A percentile compares a stretch with the other conserved stretches of the same genome.
phyloP scores from a whole-genome alignment of 2,113 vertebrate species.

The Fregata magnificens region DNA sequence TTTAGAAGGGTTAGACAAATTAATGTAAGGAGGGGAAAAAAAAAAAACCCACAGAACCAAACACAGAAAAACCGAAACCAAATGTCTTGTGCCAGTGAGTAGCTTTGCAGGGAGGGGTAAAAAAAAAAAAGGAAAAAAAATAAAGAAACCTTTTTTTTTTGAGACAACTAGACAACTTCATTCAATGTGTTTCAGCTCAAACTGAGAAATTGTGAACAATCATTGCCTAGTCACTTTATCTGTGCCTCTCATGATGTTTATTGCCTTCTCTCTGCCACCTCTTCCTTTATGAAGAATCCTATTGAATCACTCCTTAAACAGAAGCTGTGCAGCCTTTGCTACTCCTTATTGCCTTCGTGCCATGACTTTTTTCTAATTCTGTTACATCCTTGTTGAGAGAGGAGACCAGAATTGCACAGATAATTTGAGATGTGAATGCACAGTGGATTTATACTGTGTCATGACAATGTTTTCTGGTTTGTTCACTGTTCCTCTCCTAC shows the following conservation, averaged over 20 bases:
- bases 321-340: background rate
- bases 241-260: background rate
- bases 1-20: background rate
- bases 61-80: too few species aligned
- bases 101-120: background rate
- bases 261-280: background rate
- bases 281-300: background rate
- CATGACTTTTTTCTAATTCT: background rate
- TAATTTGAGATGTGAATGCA: background rate
- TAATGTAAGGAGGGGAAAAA: background rate
- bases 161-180: background rate
- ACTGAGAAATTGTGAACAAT: background rate
- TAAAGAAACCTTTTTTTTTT: background rate
- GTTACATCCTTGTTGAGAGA: background rate
- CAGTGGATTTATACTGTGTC: background rate
- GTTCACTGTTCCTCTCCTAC: background rate
- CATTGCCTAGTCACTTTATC: background rate
- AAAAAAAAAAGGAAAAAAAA: background rate
- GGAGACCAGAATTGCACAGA: background rate
- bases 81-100: background rate
- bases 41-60: background rate
- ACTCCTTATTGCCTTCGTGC: background rate
- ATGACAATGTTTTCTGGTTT: background rate
- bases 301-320: background rate
- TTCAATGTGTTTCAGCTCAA: background rate